Evolutionary conservation across 2,888 invertebrate species (phyloP).

Genomic region (Scaptomyza tumidula): DNA sequence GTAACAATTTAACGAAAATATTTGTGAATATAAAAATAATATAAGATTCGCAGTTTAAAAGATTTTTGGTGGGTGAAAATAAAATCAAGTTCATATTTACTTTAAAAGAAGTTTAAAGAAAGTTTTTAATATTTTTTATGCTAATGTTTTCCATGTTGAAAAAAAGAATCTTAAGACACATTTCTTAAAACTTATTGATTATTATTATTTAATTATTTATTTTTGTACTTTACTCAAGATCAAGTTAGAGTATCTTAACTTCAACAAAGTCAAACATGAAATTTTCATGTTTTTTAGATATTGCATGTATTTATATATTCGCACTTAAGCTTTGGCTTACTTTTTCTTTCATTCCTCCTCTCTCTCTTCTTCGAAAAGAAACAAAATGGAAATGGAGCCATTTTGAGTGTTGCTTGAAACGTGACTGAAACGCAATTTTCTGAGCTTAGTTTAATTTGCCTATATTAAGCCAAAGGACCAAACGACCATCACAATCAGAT

Average conservation of each 20-base stretch:
- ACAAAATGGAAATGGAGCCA: slow-evolving; percentile 65
- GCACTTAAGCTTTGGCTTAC: slow-evolving; percentile 38
- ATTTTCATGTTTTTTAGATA: background rate
- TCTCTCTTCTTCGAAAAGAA: background rate
- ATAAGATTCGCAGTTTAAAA: background rate
- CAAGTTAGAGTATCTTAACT: slow-evolving; percentile 12
- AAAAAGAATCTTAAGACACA: too few relatives aligned
- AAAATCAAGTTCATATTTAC: too few relatives aligned
- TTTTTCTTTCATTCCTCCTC: slow-evolving; percentile 1
- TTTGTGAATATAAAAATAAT: background rate
- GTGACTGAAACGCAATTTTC: slow-evolving; percentile 76
- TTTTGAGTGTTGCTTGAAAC: slow-evolving; percentile 64
- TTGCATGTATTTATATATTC: slow-evolving; percentile 67
- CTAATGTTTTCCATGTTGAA: too few relatives aligned
- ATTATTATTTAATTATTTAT: too few relatives aligned
- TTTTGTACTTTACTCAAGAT: too few relatives aligned
- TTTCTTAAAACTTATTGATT: too few relatives aligned
- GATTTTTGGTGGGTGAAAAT: background rate
- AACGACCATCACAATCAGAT: slow-evolving; percentile 20
- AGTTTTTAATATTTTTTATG: too few relatives aligned
- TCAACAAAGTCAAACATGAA: background rate
- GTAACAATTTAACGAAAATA: background rate
- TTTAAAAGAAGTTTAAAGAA: too few relatives aligned
- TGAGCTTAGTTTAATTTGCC: slow-evolving; percentile 79
- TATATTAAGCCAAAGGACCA: slow-evolving; percentile 42